phyloP scores from a whole-genome alignment of 2,113 vertebrate species.

The Dicentrarchus labrax region DNA sequence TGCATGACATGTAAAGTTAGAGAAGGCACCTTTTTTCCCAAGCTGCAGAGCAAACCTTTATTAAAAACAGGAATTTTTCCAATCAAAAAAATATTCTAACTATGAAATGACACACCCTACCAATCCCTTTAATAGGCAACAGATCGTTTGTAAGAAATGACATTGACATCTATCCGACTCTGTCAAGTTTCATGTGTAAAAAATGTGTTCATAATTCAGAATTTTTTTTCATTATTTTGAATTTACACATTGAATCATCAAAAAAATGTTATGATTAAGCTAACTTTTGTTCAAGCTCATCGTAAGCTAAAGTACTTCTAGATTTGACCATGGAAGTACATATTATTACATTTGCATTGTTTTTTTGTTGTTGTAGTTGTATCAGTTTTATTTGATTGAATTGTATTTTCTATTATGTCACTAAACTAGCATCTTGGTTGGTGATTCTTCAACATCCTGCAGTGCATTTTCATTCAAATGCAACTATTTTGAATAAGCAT shows the following conservation, averaged over 20 bases:
- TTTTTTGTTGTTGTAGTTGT: neutral
- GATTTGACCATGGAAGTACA: neutral
- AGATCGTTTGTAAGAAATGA: neutral
- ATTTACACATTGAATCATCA: neutral
- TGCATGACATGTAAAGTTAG: neutral
- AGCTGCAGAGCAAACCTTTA: neutral
- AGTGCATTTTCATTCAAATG: neutral
- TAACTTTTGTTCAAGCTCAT: neutral
- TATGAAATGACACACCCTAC: constrained; percentile 1
- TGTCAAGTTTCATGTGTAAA: neutral
- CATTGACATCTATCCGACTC: too few species aligned
- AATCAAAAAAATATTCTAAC: neutral
- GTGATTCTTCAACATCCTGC: too few species aligned
- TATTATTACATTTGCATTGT: neutral
- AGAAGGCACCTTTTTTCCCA: neutral
- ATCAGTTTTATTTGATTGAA: neutral
- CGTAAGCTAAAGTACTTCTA: neutral
- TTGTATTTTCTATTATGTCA: neutral
- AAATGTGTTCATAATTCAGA: neutral
- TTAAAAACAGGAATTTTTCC: constrained; percentile 4
- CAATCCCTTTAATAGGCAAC: neutral
- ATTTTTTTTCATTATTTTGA: neutral
- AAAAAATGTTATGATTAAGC: too few species aligned
- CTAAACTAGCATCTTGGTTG: too few species aligned
- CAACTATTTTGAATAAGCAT: neutral